Percentiles rank a stretch among this genome's conserved stretches.
These are phyloP conservation scores for Brachionus rubens DNA, from an alignment of 1,140 invertebrate species.

Conservation along the genomic window DNA sequence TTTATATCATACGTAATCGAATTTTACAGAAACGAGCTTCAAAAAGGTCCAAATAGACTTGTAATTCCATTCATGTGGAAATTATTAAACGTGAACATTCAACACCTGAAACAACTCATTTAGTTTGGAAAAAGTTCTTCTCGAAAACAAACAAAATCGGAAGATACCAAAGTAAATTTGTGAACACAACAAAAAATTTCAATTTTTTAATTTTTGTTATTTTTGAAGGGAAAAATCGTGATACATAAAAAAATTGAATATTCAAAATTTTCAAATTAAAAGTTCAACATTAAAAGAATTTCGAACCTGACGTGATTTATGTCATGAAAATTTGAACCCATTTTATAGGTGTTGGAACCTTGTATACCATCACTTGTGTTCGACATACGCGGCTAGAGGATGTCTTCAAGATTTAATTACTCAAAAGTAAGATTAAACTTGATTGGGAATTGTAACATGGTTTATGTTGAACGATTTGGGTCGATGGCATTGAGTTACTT, in stretches of 20 bases:
- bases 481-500: slow-evolving; percentile 78
- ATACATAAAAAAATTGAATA: slow-evolving; percentile 71
- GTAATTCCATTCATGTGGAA: too few relatives aligned
- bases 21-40: slow-evolving; percentile 52
- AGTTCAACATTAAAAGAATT: slow-evolving; percentile 74
- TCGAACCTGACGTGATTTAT: slow-evolving; percentile 65
- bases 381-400: slow-evolving; percentile 76
- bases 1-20: slow-evolving; percentile 48
- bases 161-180: slow-evolving; percentile 15
- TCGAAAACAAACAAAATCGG: neutral
- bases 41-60: slow-evolving; percentile 55
- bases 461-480: slow-evolving; percentile 86
- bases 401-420: slow-evolving; percentile 66
- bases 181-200: too few relatives aligned
- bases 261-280: slow-evolving; percentile 68
- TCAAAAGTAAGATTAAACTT: slow-evolving; percentile 66
- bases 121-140: too few relatives aligned
- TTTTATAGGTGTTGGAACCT: slow-evolving; percentile 73
- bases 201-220: slow-evolving; percentile 27
- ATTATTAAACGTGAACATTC: too few relatives aligned
- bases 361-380: slow-evolving; percentile 70
- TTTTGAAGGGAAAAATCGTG: slow-evolving; percentile 75
- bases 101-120: too few relatives aligned
- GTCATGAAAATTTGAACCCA: slow-evolving; percentile 79
- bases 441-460: slow-evolving; percentile 89